Base-by-base conservation (phyloP, 2,888 invertebrate species). In the Lithodes maja region DNA sequence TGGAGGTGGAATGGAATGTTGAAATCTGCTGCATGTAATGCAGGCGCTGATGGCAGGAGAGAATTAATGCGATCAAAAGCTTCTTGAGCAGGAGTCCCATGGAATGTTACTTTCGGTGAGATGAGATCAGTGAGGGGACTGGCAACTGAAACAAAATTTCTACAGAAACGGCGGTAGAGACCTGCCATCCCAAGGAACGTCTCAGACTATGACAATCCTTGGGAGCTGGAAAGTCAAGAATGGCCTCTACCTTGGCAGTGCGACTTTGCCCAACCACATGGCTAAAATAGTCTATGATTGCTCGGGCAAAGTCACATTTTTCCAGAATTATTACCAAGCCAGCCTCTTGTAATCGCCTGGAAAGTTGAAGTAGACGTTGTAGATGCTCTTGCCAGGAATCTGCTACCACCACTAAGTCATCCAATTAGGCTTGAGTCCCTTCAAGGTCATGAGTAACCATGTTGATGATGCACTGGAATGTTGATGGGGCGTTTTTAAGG, bases 211-310 rank as follows among this genome's bases (percentile, higher is more conserved):
- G 74, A 17, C 74, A 5, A 74, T 74, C 15, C n/a, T 17, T 74
- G 15, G 74, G 74, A 15, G n/a, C 33, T 17, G 74, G 74, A n/a
- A 74, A 74, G n/a, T 74, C 33, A 33, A 74, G 5, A n/a, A 74
- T 74, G 74, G 74, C 74, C 33, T 74, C 74, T n/a, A 74, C 74
- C n/a, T 74, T 74, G n/a, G 74, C 74, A 61, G 7, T 74, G 74
- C n/a, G 74, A 74, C 74, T n/a, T n/a, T 74, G 74, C 7, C 74
- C 74, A 74, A 33, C 74, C 33, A 74, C 33, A 33, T 74, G 15
- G 3, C 74, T n/a, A 17, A 74, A n/a, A 74, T 74, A 74, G 5
- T 7, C n/a, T 17, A 74, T 74, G 74, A n/a, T 74, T 17, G 74
- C 1, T 74, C 74, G 74, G 74, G 74, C 74, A n/a, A 74, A 74